These are phyloP conservation scores for Callinectes sapidus DNA, from an alignment of 2,888 invertebrate species.

Conservation along the genomic window DNA sequence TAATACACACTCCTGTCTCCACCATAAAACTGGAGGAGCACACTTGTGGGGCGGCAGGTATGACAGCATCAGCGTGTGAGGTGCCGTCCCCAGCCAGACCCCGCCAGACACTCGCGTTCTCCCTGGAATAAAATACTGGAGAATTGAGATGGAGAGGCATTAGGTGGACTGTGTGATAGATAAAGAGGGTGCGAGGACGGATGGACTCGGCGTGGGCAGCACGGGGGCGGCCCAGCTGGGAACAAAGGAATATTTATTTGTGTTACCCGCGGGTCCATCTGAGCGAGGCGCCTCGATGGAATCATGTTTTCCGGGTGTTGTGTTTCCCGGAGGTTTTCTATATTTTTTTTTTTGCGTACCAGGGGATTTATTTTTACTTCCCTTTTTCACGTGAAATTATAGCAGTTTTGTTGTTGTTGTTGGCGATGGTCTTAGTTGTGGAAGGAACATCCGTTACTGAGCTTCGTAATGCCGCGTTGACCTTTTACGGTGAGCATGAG, in stretches of 20 bases:
- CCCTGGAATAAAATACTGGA: constrained; percentile 37
- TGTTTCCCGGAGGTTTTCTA: constrained; percentile 14
- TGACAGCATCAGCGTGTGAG: background rate
- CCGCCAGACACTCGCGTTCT: background rate
- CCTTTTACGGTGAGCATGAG: background rate
- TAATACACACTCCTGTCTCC: background rate
- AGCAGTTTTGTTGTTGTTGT: background rate
- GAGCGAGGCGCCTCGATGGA: constrained; percentile 27
- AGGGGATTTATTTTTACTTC: background rate
- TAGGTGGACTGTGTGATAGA: constrained; percentile 41
- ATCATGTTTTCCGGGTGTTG: constrained; percentile 31
- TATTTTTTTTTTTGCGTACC: background rate
- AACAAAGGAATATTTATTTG: constrained; percentile 37
- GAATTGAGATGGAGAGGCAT: constrained; percentile 41
- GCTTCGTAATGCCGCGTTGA: background rate
- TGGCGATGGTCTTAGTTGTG: background rate
- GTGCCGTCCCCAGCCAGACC: background rate
- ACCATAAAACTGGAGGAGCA: constrained; percentile 11
- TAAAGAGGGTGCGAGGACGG: constrained; percentile 42
- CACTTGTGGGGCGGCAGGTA: background rate
- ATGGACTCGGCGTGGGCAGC: constrained; percentile 26
- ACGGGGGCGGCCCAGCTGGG: background rate
- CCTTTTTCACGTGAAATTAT: constrained; percentile 5
- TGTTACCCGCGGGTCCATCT: constrained; percentile 18
- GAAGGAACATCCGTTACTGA: background rate